Evolutionary conservation across 2,113 vertebrate species (phyloP).

Genomic region (Solea senegalensis): DNA sequence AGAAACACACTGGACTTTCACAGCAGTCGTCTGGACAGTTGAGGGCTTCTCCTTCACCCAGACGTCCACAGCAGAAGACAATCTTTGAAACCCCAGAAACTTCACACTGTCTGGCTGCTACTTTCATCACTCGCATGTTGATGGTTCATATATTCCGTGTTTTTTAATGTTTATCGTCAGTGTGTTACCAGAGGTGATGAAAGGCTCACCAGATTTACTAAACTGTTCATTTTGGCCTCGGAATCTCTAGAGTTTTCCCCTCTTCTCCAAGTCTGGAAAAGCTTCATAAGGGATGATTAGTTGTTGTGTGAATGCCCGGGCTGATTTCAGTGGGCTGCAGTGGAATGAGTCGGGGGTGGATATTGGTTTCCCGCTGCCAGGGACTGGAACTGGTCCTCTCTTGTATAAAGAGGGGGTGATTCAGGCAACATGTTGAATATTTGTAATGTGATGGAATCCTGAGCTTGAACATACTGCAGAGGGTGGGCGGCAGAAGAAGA

Average conservation of each 20-base stretch:
- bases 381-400: slow-evolving; percentile 44
- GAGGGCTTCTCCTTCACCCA: slow-evolving; percentile 15
- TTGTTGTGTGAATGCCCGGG: slow-evolving; percentile 18
- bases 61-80: slow-evolving; percentile 16
- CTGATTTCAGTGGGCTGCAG: slow-evolving; percentile 57
- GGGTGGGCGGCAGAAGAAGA: slow-evolving; percentile 47
- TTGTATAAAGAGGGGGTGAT: slow-evolving; percentile 48
- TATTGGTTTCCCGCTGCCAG: slow-evolving; percentile 52
- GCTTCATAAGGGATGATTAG: slow-evolving; percentile 45
- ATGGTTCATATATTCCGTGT: slow-evolving; percentile 27
- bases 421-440: slow-evolving; percentile 53
- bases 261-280: slow-evolving; percentile 27
- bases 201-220: slow-evolving; percentile 34
- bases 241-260: slow-evolving; percentile 17
- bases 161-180: slow-evolving; percentile 38
- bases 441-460: slow-evolving; percentile 52
- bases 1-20: slow-evolving; percentile 57
- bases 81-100: slow-evolving; percentile 23
- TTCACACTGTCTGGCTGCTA: slow-evolving; percentile 38
- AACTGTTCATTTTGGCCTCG: slow-evolving; percentile 46
- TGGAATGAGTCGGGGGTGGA: slow-evolving; percentile 60
- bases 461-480: slow-evolving; percentile 34
- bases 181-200: slow-evolving; percentile 41
- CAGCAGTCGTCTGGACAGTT: slow-evolving; percentile 41
- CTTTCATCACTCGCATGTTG: slow-evolving; percentile 44